Evolutionary conservation across 64 coral and sea anemone genomes (phyloP).

Genomic region (Anthopleura sola): DNA sequence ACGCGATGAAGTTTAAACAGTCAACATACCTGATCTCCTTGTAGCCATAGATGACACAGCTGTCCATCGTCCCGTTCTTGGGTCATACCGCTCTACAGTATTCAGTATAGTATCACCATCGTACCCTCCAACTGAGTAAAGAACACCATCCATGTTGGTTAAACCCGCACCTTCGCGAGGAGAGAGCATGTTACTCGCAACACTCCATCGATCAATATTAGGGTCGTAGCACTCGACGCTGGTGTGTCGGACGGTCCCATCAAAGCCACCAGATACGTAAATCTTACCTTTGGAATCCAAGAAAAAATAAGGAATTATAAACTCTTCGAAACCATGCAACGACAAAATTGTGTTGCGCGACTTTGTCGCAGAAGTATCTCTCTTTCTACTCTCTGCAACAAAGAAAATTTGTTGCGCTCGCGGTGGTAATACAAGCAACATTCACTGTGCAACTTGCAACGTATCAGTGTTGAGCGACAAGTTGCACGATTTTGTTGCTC

Average conservation of each 20-base stretch:
- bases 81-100: conserved; percentile 88
- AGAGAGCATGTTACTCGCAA: conserved; percentile 70
- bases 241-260: conserved; percentile 78
- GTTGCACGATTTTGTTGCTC: no score
- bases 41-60: conserved; percentile 82
- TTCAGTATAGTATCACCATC: conserved; percentile 85
- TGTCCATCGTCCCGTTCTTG: conserved; percentile 84
- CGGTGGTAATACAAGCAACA: no score
- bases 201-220: conserved; percentile 90
- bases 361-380: no score
- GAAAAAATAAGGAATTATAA: no score
- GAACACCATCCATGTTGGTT: conserved; percentile 74
- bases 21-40: conserved; percentile 85
- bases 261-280: conserved; percentile 94
- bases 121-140: conserved; percentile 94
- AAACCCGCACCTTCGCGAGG: conserved; percentile 85
- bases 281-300: conserved; percentile 67
- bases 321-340: no score
- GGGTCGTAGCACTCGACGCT: conserved; percentile 94
- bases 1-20: no score
- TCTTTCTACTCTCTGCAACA: no score
- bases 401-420: no score
- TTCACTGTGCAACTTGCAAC: no score
- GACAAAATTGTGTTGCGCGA: no score
- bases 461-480: no score